These are phyloP conservation scores for Zonotrichia leucophrys DNA, from an alignment of 2,113 vertebrate genomes.

Conservation along the genomic window DNA sequence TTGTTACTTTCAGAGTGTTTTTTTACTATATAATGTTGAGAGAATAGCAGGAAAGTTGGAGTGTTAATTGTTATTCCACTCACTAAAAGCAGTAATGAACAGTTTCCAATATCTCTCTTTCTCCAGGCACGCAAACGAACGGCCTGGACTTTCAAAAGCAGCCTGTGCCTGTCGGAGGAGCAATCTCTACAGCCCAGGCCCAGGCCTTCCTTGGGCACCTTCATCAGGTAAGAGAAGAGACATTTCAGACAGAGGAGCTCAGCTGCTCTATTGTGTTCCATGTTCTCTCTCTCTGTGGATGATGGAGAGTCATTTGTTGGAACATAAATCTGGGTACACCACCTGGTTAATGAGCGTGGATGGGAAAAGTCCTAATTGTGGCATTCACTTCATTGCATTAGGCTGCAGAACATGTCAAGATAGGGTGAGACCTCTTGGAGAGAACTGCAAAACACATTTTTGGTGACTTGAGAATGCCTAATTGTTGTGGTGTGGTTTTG, in stretches of 20 bases:
- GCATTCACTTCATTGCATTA: background rate
- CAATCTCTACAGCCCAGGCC: constrained; percentile 95
- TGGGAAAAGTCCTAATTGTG: background rate
- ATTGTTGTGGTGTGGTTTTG: background rate
- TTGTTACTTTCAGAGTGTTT: background rate
- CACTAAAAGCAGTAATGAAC: background rate
- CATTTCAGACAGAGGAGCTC: background rate
- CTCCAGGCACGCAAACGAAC: constrained; percentile 91
- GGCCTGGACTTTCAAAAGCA: constrained; percentile 99
- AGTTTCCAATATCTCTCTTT: background rate
- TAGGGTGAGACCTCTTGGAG: background rate
- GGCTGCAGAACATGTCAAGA: background rate
- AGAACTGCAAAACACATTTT: background rate
- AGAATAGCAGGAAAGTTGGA: background rate
- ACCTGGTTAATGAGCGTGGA: background rate
- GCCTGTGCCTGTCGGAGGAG: constrained; percentile 86
- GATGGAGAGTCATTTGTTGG: background rate
- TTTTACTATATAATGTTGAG: background rate
- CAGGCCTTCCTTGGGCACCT: constrained; percentile 93
- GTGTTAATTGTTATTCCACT: background rate
- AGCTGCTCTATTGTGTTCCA: background rate
- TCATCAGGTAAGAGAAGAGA: constrained; percentile 87
- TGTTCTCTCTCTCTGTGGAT: background rate
- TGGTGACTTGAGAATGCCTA: background rate
- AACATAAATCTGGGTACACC: background rate